phyloP scores from a whole-genome alignment of 2,113 vertebrate genomes.

The Fregetta grallaria region DNA sequence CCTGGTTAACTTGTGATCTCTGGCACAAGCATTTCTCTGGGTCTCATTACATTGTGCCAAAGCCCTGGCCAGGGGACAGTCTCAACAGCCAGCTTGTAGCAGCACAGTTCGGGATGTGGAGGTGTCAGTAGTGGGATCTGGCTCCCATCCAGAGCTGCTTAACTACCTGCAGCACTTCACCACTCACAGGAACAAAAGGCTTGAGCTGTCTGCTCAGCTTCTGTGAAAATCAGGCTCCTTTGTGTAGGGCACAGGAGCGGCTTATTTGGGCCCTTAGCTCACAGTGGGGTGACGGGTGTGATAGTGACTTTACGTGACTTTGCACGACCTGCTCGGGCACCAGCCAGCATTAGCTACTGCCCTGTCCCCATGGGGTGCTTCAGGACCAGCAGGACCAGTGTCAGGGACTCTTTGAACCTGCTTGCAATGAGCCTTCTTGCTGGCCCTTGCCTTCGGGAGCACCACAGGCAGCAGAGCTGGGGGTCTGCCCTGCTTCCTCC shows the following conservation, averaged over 20 bases:
- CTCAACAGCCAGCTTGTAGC: neutral
- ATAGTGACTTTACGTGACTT: neutral
- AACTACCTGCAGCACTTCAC: neutral
- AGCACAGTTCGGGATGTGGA: neutral
- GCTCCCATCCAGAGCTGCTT: neutral
- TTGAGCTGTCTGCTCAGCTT: neutral
- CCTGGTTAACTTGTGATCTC: neutral
- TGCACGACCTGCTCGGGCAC: rapidly evolving
- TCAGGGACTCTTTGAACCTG: neutral
- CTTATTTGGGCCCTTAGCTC: neutral
- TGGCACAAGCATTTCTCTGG: neutral
- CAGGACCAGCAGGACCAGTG: neutral
- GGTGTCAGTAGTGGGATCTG: neutral
- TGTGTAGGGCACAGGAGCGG: rapidly evolving
- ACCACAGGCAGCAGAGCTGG: neutral
- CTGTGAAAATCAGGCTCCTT: neutral
- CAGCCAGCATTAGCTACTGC: neutral
- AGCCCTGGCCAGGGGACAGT: neutral
- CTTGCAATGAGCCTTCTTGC: neutral
- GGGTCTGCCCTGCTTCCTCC: neutral
- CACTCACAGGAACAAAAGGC: neutral
- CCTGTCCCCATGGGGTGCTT: rapidly evolving
- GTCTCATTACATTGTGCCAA: neutral
- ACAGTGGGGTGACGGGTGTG: neutral
- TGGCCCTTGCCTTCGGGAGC: neutral